Percentiles rank a stretch among this genome's conserved stretches.
These are phyloP conservation scores for Canis aureus DNA, from an alignment of 2,113 vertebrate genomes.

Conservation along the genomic window DNA sequence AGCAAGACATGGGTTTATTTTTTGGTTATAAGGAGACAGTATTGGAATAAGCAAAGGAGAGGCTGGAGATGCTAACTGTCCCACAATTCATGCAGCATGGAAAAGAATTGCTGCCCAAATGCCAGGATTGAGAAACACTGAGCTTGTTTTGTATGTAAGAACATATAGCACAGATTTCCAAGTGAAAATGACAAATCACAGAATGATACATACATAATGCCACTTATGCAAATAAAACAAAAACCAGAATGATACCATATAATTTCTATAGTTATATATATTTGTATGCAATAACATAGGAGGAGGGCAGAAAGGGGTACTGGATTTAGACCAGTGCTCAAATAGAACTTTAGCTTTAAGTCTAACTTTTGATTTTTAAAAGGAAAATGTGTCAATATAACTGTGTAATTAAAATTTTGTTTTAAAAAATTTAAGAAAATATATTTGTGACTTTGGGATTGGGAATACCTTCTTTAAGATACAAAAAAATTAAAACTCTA, in stretches of 20 bases:
- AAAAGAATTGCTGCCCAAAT: slow-evolving; percentile 42
- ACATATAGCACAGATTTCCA: neutral
- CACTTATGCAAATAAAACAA: slow-evolving; percentile 41
- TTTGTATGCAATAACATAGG: slow-evolving; percentile 22
- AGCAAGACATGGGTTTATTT: neutral
- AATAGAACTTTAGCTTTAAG: slow-evolving; percentile 48
- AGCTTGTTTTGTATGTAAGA: neutral
- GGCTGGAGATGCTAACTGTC: neutral
- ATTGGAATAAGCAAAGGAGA: neutral
- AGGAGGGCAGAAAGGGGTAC: neutral
- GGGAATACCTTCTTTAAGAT: slow-evolving; percentile 51
- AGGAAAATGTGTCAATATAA: slow-evolving; percentile 48
- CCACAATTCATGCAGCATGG: neutral
- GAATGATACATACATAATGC: neutral
- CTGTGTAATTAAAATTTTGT: slow-evolving; percentile 20
- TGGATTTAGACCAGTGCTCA: neutral
- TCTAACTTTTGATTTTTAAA: slow-evolving; percentile 47
- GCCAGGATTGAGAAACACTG: neutral
- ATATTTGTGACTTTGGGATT: neutral
- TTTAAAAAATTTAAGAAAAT: neutral
- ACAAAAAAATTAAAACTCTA: slow-evolving; percentile 55
- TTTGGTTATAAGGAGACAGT: neutral
- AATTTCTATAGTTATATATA: slow-evolving; percentile 6
- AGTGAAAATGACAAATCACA: slow-evolving; percentile 1
- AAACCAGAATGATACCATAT: neutral